phyloP scores from a whole-genome alignment of 1,140 invertebrate genomes.

The Subanguina moxae region DNA sequence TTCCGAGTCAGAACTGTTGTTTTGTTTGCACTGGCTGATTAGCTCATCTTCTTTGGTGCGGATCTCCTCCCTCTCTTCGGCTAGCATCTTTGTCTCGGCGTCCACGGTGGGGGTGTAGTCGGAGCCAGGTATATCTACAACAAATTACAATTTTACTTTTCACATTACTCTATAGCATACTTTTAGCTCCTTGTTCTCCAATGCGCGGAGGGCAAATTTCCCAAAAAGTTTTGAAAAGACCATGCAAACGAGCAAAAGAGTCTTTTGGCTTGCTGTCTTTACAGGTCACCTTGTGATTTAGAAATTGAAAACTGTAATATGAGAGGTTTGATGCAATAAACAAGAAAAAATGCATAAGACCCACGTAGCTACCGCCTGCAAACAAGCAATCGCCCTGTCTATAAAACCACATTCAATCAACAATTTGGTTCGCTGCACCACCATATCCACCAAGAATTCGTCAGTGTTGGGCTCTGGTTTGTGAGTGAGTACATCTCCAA shows the following conservation, averaged over 20 bases:
- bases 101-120: no score
- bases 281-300: no score
- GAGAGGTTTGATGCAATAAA: no score
- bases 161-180: not conserved
- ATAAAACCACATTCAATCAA: not conserved
- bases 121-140: no score
- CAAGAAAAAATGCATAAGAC: not conserved
- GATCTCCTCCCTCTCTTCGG: no score
- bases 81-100: no score
- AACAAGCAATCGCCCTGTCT: not conserved
- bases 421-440: not conserved
- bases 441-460: not conserved
- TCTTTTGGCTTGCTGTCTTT: not conserved
- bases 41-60: no score
- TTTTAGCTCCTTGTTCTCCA: not conserved
- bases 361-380: not conserved
- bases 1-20: no score
- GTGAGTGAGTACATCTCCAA: not conserved
- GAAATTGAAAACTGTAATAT: no score
- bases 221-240: conserved; percentile 1
- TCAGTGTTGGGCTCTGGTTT: not conserved
- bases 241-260: not conserved
- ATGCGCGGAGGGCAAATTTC: conserved; percentile 1
- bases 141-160: no score
- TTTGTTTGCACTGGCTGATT: no score